These are phyloP conservation scores for Spilogale gracilis DNA, from an alignment of 2,113 vertebrate species.

Conservation along the genomic window DNA sequence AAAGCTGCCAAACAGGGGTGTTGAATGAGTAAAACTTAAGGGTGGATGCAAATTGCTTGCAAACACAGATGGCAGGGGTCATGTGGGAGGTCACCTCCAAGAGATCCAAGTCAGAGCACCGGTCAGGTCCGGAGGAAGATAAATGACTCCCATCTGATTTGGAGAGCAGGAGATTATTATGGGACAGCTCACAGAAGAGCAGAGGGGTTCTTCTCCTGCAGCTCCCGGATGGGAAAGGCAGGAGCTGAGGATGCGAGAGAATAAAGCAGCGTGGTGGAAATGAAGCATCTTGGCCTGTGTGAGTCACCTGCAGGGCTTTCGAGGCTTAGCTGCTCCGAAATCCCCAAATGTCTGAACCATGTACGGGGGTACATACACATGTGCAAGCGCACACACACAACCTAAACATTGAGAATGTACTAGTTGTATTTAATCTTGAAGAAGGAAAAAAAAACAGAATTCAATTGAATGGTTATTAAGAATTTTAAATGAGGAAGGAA, in stretches of 20 bases:
- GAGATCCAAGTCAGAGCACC: conserved; percentile 24
- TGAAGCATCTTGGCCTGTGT: background rate
- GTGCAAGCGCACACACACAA: no score
- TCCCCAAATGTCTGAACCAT: background rate
- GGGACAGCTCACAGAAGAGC: no score
- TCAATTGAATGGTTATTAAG: conserved; percentile 14
- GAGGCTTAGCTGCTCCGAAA: conserved; percentile 13
- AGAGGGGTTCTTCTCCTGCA: background rate
- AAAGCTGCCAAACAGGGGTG: conserved; percentile 61
- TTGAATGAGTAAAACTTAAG: conserved; percentile 71
- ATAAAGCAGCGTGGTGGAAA: background rate
- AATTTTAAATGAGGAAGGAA: conserved; percentile 52
- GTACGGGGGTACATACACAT: background rate
- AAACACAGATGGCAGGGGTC: conserved; percentile 73
- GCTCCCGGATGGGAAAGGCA: background rate
- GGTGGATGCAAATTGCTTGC: conserved; percentile 56
- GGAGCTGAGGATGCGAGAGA: background rate
- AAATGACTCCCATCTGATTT: background rate
- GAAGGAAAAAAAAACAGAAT: background rate
- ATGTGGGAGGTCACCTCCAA: conserved; percentile 6
- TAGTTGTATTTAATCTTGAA: conserved; percentile 14
- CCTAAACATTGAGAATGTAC: background rate
- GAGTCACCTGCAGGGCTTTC: background rate
- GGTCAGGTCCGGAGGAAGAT: conserved; percentile 36
- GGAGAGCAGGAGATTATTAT: background rate